Base-by-base conservation (phyloP, 2,888 invertebrate species). In the Tipula unca region DNA sequence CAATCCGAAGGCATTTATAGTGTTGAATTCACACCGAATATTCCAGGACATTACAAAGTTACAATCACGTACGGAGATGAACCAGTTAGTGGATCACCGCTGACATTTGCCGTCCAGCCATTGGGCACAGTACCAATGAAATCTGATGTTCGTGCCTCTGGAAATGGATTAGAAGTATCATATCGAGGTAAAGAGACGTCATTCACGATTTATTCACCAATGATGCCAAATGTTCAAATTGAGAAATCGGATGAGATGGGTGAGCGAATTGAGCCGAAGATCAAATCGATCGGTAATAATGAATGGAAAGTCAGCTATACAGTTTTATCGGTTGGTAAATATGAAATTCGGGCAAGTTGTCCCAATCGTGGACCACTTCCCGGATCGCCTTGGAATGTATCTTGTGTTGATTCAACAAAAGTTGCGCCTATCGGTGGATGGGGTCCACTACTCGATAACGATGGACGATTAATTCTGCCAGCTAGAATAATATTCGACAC, bases 251-350 rank as follows among this genome's bases (percentile, higher is more conserved):
- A 91, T 86, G 91, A 91, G 86, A 89, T 90, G 84, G 90, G 90
- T 0, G 91, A 91, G 82, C 88, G 91, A 85, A 90, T 91, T 85
- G 91, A 91, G 86, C 91, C 91, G 0, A 91, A 90, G 88, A 90
- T 91, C 29, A 91, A 90, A 88, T 91, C 92, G 0, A 91, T 93
- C 13, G 93, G 93, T 91, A 95, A 93, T 90, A 95, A 96, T 0
- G 95, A 96, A 87, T 98, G 96, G 94, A 94, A 95, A 87, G 96
- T 98, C 85, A 95, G 96, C 0, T 99, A 98, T 90, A 94, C 95
- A 0, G 98, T 99, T 0, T 93, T 95, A 0, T 96, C 97, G 88
- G 96, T 97, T n/a, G 99, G 99, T 0, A 93, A 95, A 69, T 98
- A 97, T 89, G 97, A 98, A 90, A 94, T 98, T 39, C 92, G 96